Conservation (phyloP, 1,140 invertebrate species). For the Leptinotarsa texana region DNA sequence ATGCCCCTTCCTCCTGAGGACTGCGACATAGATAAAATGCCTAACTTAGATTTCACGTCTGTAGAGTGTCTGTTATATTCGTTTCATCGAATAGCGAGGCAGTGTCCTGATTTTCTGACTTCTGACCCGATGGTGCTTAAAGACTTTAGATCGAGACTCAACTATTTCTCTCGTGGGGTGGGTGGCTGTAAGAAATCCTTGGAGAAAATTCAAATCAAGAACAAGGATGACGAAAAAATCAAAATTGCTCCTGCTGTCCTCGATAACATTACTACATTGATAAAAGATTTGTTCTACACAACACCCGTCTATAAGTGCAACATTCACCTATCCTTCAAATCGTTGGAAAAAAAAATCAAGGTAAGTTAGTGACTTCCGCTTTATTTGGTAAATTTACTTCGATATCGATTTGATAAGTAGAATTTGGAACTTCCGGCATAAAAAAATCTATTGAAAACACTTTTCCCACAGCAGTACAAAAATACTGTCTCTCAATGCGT, state of each 20-base stretch:
- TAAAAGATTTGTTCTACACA: slow-evolving; percentile 92
- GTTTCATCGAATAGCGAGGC: slow-evolving; percentile 85
- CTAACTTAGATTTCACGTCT: slow-evolving; percentile 87
- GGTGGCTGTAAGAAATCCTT: slow-evolving; percentile 59
- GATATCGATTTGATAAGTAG: too few species aligned
- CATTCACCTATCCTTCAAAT: slow-evolving; percentile 87
- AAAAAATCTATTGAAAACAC: too few species aligned
- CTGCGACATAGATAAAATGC: slow-evolving; percentile 64
- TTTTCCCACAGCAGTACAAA: too few species aligned
- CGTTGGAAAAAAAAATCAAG: slow-evolving; percentile 52
- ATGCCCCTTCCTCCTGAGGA: slow-evolving; percentile 80
- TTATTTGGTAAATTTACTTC: too few species aligned
- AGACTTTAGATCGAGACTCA: slow-evolving; percentile 84
- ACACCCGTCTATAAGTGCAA: slow-evolving; percentile 90
- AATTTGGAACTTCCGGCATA: too few species aligned
- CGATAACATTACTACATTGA: slow-evolving; percentile 86
- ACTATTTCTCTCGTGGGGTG: slow-evolving; percentile 90
- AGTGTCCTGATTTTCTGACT: slow-evolving; percentile 78
- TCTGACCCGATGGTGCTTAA: slow-evolving; percentile 81
- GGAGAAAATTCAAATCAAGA: slow-evolving; percentile 35
- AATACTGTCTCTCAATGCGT: too few species aligned
- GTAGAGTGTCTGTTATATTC: slow-evolving; percentile 91
- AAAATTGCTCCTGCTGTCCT: slow-evolving; percentile 86
- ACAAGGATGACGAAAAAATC: slow-evolving; percentile 72
- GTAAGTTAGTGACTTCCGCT: slow-evolving; percentile 11